Evolutionary conservation across 2,797 vertebrate species (phyloP).

Genomic region (Molothrus ater): DNA sequence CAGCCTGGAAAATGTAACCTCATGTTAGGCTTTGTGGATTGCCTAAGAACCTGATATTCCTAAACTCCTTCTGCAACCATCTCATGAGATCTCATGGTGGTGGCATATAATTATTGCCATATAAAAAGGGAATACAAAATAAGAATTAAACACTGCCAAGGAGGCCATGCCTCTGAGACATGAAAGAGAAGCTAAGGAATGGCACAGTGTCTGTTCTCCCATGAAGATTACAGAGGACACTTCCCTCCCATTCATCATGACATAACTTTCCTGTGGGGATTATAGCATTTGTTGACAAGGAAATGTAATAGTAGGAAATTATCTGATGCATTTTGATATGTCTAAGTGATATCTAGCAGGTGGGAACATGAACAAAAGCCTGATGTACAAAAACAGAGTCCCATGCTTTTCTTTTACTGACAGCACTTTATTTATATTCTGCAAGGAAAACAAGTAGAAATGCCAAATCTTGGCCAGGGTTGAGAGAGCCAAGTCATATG

Average conservation of each 20-base stretch:
- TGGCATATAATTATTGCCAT: background rate
- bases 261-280: background rate
- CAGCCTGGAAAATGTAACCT: slow-evolving; percentile 63
- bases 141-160: background rate
- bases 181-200: background rate
- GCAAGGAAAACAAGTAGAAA: background rate
- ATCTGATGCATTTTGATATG: slow-evolving; percentile 31
- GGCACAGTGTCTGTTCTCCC: background rate
- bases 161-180: rapidly evolving
- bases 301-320: slow-evolving; percentile 55
- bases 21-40: slow-evolving; percentile 15
- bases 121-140: background rate
- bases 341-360: background rate
- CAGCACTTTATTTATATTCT: background rate
- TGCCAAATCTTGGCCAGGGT: background rate
- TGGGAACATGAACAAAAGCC: background rate
- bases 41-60: slow-evolving; percentile 42
- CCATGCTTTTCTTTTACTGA: background rate
- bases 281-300: slow-evolving; percentile 17
- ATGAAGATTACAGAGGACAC: background rate
- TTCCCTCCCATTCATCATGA: slow-evolving; percentile 1
- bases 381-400: background rate
- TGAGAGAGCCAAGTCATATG: background rate
- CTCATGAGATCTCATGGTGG: background rate
- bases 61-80: background rate